Conservation (phyloP, 2,888 invertebrate species). For the Cepaea hortensis region DNA sequence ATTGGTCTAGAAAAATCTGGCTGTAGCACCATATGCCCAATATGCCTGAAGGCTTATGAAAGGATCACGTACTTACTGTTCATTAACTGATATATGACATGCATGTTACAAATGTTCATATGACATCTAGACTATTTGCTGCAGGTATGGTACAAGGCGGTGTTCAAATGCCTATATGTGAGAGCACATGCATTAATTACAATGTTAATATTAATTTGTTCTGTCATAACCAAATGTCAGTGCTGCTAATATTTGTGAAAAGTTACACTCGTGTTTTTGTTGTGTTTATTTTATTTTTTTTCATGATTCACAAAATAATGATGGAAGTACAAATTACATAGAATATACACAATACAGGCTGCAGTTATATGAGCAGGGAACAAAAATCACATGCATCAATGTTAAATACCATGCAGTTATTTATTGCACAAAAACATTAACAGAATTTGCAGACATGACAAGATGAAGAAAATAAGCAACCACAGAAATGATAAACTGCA, state of each 20-base stretch:
- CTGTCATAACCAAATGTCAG: conserved; percentile 2
- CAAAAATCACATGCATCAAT: conserved; percentile 4
- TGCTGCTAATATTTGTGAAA: conserved; percentile 17
- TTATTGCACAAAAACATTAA: conserved; percentile 17
- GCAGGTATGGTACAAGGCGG: no score
- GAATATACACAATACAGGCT: background rate
- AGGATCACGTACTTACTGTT: no score
- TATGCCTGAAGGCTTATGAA: no score
- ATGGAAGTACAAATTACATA: conserved; percentile 15
- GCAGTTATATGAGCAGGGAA: conserved; percentile 1
- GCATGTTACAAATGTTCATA: no score
- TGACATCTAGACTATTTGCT: no score
- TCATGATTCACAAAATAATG: conserved; percentile 4
- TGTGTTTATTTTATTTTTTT: background rate
- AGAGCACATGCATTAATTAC: background rate
- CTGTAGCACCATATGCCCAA: no score
- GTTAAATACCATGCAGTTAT: background rate
- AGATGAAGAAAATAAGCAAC: background rate
- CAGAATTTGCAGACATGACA: background rate
- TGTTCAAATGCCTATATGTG: no score
- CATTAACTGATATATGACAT: no score
- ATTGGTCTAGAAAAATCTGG: no score
- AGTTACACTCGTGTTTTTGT: background rate
- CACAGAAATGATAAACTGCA: background rate
- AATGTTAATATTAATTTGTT: conserved; percentile 16